Evolutionary conservation across 2,113 vertebrate genomes (phyloP), one percentile per base, ranked within the genome.

Genomic region (Murina feae): DNA sequence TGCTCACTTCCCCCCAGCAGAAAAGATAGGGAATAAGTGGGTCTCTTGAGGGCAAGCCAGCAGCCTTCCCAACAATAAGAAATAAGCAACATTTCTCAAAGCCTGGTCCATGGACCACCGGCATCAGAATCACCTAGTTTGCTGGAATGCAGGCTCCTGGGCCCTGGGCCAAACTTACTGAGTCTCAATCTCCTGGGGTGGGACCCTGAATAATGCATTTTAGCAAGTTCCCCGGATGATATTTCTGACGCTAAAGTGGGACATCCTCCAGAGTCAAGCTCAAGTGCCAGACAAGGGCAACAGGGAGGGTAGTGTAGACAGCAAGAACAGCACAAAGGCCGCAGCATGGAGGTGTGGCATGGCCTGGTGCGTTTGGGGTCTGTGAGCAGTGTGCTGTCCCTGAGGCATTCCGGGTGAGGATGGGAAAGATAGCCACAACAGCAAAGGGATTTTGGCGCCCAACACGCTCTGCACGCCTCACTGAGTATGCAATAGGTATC

Each of bases 231-330:
- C 66, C 58, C 30, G 4, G 13, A 32, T 80, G 71, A 69, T 17
- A 35, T 11, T 53, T 86, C 69, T 94, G 65, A 83, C 20, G 39
- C 53, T 20, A 5, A 94, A 39, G 28, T n/a, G 66, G 72, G 71
- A 84, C 68, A 86, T 71, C 58, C 80, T 60, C 78, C 5, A 35
- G 71, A 76, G 79, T 10, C 30, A 28, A 42, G 28, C 30, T 71
- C 66, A 85, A 95, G 37, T 74, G 30, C 37, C 47, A 93, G 71
- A 81, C 71, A 81, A 96, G 84, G 58, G 30, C 39, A 78, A 6
- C 1, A 4, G 88, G 76, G 53, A 81, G 53, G 32, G 93, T 35
- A 37, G 23, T 49, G 30, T 39, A 10, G 32, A 37, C 0, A 2
- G 28, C 1, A 4, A 17, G 35, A n/a, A 7, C 0, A 16, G 44